Base-by-base conservation (phyloP, 2,113 vertebrate genomes). In the Cryptotis parvus region DNA sequence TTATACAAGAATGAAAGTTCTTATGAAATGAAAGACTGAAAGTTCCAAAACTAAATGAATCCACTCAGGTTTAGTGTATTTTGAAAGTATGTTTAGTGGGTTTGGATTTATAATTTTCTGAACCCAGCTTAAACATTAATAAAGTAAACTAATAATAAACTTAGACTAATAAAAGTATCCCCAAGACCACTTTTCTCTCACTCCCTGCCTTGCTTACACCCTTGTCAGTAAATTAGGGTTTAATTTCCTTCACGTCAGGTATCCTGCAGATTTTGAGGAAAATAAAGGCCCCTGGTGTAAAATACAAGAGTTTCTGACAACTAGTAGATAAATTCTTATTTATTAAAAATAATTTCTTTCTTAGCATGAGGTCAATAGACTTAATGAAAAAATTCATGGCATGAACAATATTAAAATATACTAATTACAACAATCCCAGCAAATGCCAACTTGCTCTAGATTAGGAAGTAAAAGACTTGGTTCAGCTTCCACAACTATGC, bases 271-370 rank as follows among this genome's bases (percentile, higher is more conserved):
- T 96, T 97, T 91, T 91, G 82, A 95, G 91, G 75, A 74, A 63
- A 95, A 94, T 69, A 95, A 79, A 96, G 92, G 76, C 43, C 96
- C 68, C 94, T 90, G 22, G 89, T 90, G 94, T 92, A 96, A 95
- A 95, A 94, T 92, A 94, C 33, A 96, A 78, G 93, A 94, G 9
- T 96, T 97, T 94, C 31, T 95, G 96, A 89, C 85, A 94, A 95
- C 45, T n/a, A 2, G 94, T 94, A 96, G 96, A 96, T 95, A 84
- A 95, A 96, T 91, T 89, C 58, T 95, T 97, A 97, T 97, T 97
- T 98, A 97, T 97, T 97, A 97, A 96, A 97, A 97, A 96, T 96
- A 55, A 96, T 97, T 97, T 97, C 87, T 94, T 94, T 94, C 95
- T 94, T 97, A 96, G 95, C 95, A 97, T 97, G 89, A 85, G 27